A percentile compares a stretch with the other conserved stretches of the same genome.
Evolutionary conservation across 2,113 vertebrate genomes (phyloP).

Genomic region (Ciconia maguari): DNA sequence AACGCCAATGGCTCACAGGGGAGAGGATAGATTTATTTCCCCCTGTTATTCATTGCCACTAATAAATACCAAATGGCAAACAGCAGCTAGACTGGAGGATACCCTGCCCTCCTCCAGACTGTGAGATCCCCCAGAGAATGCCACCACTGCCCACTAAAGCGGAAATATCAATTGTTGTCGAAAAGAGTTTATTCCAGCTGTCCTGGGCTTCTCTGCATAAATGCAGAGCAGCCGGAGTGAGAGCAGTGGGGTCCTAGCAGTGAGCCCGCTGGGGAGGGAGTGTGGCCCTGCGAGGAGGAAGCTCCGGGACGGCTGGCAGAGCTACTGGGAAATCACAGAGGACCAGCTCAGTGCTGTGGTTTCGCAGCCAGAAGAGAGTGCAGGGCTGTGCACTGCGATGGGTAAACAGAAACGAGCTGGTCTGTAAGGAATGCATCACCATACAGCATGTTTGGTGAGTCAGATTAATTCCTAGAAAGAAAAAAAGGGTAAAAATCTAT

Average conservation of each 20-base stretch:
- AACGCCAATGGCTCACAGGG: background rate
- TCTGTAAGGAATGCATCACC: background rate
- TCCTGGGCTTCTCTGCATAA: background rate
- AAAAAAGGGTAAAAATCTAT: background rate
- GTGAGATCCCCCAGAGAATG: background rate
- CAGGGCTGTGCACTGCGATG: background rate
- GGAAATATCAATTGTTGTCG: background rate
- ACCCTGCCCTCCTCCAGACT: background rate
- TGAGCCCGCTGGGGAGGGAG: background rate
- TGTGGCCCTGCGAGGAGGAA: background rate
- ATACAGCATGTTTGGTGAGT: background rate
- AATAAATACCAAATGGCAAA: background rate
- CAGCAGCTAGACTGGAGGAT: background rate
- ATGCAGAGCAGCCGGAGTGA: background rate
- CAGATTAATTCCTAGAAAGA: slow-evolving; percentile 53
- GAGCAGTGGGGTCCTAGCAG: background rate
- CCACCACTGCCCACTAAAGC: background rate
- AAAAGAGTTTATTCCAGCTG: background rate
- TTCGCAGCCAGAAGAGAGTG: background rate
- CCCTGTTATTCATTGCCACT: background rate
- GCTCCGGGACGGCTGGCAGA: background rate
- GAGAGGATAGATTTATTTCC: background rate
- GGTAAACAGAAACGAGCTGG: background rate
- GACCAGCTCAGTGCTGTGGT: background rate
- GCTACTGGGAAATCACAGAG: background rate